These are phyloP conservation scores for Oryzias sinensis DNA, from an alignment of 2,797 vertebrate genomes.

Conservation along the genomic window DNA sequence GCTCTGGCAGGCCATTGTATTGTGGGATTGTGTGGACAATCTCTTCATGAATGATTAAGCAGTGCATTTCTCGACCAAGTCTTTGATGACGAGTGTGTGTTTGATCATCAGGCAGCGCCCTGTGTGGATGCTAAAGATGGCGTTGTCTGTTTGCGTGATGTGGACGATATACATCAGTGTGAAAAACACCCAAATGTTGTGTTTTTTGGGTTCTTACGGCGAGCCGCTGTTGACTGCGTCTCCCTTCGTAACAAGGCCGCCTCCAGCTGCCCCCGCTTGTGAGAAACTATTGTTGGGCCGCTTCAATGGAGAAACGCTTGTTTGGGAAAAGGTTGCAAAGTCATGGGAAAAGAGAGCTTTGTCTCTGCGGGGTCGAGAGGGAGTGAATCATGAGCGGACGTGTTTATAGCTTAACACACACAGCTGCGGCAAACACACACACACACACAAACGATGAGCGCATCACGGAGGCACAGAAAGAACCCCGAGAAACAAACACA, in stretches of 20 bases:
- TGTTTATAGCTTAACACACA: constrained; percentile 81
- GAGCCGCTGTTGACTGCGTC: constrained; percentile 64
- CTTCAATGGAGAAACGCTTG: constrained; percentile 78
- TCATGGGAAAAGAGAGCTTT: constrained; percentile 86
- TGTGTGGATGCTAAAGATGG: constrained; percentile 4
- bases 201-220: constrained; percentile 34
- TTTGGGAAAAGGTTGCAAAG: constrained; percentile 89
- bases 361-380: constrained; percentile 73
- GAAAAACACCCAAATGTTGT: neutral
- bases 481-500: constrained; percentile 51
- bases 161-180: constrained; percentile 1
- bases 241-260: constrained; percentile 62
- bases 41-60: constrained; percentile 80
- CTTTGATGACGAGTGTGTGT: constrained; percentile 74
- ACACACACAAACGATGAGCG: constrained; percentile 14
- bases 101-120: constrained; percentile 54
- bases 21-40: constrained; percentile 76
- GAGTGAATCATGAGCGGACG: constrained; percentile 74
- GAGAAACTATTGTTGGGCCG: constrained; percentile 83
- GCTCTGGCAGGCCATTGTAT: constrained; percentile 76
- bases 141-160: constrained; percentile 22
- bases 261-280: constrained; percentile 77
- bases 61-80: constrained; percentile 65
- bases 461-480: constrained; percentile 50
- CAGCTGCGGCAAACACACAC: constrained; percentile 66